Evolutionary conservation across 2,797 vertebrate species (phyloP).

Genomic region (Sardinella longiceps): DNA sequence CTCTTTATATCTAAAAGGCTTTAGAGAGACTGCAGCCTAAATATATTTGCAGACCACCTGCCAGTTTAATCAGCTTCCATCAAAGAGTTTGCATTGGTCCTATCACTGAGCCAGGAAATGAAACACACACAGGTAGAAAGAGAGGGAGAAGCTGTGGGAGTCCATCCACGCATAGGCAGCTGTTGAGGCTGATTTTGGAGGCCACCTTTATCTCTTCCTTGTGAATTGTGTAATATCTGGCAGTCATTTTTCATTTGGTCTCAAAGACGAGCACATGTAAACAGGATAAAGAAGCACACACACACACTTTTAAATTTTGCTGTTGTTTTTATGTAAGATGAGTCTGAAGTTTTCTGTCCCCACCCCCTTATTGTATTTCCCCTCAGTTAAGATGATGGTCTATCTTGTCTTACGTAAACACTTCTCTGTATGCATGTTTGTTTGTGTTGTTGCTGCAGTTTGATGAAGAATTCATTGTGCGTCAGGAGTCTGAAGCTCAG

Average conservation of each 20-base stretch:
- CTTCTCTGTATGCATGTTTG: background rate
- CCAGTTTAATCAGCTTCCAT: background rate
- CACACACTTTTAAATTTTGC: no score
- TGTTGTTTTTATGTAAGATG: no score
- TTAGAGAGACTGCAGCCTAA: background rate
- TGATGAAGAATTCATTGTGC: slow-evolving; percentile 90
- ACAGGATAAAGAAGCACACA: background rate
- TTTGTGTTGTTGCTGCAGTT: slow-evolving; percentile 71
- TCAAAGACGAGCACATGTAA: background rate
- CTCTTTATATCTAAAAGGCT: background rate
- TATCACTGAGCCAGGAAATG: background rate
- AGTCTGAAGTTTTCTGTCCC: no score
- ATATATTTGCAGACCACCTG: background rate
- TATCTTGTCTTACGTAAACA: background rate
- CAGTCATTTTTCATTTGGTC: background rate
- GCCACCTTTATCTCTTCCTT: background rate
- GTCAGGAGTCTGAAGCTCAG: slow-evolving; percentile 90
- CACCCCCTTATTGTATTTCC: no score
- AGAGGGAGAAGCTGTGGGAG: no score
- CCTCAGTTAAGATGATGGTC: no score
- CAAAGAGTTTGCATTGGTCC: background rate
- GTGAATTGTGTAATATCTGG: background rate
- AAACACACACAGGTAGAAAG: background rate
- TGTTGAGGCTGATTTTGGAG: background rate
- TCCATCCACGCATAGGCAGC: background rate